These are phyloP conservation scores for Drosophila sulfurigaster DNA, from an alignment of 1,140 invertebrate genomes.

Conservation along the genomic window DNA sequence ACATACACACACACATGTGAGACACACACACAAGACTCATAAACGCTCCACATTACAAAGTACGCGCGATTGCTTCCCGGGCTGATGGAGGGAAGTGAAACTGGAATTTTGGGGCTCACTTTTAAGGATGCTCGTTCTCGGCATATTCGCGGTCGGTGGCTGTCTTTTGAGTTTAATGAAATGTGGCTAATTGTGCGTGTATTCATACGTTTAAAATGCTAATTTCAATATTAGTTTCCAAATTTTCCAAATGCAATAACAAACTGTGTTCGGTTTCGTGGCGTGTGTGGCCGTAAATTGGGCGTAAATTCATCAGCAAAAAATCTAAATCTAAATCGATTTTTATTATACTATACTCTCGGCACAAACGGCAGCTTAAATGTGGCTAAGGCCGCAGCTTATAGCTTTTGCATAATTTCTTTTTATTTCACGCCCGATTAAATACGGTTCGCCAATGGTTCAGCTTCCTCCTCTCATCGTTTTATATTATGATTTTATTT, in stretches of 20 bases:
- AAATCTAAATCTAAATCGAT: slow-evolving; percentile 72
- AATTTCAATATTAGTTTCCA: slow-evolving; percentile 80
- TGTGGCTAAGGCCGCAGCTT: slow-evolving; percentile 5
- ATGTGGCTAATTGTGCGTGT: slow-evolving; percentile 78
- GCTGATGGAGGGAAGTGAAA: not conserved
- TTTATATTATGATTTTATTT: not conserved
- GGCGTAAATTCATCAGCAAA: slow-evolving; percentile 72
- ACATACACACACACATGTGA: slow-evolving; percentile 18
- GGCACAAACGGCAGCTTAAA: not conserved
- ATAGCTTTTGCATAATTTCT: slow-evolving; percentile 76
- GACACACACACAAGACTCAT: slow-evolving; percentile 10
- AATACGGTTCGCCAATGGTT: slow-evolving; percentile 42
- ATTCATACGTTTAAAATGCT: slow-evolving; percentile 83
- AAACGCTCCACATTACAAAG: slow-evolving; percentile 32
- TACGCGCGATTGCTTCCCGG: slow-evolving; percentile 49
- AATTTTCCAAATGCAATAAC: slow-evolving; percentile 62
- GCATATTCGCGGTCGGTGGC: slow-evolving; percentile 15
- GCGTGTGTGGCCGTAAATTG: slow-evolving; percentile 57
- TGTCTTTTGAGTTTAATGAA: slow-evolving; percentile 74
- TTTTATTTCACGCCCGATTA: slow-evolving; percentile 82
- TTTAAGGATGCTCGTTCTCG: not conserved
- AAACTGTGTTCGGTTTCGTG: slow-evolving; percentile 18
- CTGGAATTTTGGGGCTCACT: not conserved
- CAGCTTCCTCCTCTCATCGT: no score
- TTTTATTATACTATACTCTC: slow-evolving; percentile 35